Conservation (phyloP, 2,888 invertebrate genomes). For the Ethmia dodecea region DNA sequence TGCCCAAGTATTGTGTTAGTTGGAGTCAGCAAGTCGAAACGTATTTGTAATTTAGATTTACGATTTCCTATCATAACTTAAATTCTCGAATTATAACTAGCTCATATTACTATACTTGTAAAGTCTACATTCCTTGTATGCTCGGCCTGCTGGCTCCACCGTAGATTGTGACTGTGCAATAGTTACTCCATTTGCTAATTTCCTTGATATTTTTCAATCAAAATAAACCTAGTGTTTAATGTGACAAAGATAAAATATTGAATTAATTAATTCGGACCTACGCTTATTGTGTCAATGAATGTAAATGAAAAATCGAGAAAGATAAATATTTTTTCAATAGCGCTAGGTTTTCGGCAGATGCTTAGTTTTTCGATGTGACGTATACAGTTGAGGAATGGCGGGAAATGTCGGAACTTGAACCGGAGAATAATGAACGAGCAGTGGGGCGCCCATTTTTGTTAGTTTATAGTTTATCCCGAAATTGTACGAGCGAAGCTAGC, state of each 20-base stretch:
- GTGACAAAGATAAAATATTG: conserved; percentile 1
- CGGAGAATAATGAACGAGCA: conserved; percentile 1
- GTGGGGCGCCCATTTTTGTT: conserved; percentile 8
- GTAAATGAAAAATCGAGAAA: conserved; percentile 29
- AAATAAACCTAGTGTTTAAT: conserved; percentile 23
- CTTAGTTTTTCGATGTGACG: conserved; percentile 36
- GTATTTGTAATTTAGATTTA: no score
- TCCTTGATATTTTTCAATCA: conserved; percentile 25
- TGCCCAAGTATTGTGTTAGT: no score
- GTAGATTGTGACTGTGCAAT: conserved; percentile 32
- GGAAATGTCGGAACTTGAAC: conserved; percentile 17
- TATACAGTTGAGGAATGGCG: conserved; percentile 63
- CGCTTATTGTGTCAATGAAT: conserved; percentile 54
- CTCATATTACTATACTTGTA: no score
- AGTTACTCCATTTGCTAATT: conserved; percentile 12
- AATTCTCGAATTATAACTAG: no score
- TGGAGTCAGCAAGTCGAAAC: no score
- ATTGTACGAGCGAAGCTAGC: not conserved
- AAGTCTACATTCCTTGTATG: no score
- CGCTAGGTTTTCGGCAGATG: conserved; percentile 40
- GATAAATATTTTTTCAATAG: conserved; percentile 57
- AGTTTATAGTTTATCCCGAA: conserved; percentile 1
- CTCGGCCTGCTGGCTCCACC: no score
- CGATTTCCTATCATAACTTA: no score
- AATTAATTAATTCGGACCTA: conserved; percentile 37